These are phyloP conservation scores for Selene dorsalis DNA, from an alignment of 2,797 vertebrate genomes.

Conservation along the genomic window DNA sequence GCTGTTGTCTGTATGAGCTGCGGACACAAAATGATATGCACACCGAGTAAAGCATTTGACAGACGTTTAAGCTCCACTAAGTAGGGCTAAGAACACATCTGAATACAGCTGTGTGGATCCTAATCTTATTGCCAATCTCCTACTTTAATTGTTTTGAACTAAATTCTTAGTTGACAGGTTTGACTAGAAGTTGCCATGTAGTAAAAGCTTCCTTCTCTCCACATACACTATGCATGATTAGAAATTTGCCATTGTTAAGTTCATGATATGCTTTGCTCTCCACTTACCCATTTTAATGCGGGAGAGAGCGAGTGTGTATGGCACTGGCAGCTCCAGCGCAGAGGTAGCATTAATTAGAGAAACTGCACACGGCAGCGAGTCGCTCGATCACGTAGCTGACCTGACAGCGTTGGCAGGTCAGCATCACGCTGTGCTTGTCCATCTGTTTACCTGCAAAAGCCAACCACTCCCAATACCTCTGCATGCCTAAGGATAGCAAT, in stretches of 20 bases:
- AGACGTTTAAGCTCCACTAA: constrained; percentile 16
- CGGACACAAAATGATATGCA: constrained; percentile 40
- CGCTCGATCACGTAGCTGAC: constrained; percentile 59
- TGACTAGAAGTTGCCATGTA: not conserved
- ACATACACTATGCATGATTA: not conserved
- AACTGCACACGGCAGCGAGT: constrained; percentile 52
- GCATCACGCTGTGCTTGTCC: constrained; percentile 61
- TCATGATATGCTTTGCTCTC: constrained; percentile 1
- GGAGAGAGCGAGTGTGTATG: constrained; percentile 14
- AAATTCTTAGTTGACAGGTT: not conserved
- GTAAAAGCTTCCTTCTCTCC: not conserved
- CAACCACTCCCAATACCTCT: constrained; percentile 41
- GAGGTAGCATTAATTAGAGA: constrained; percentile 60
- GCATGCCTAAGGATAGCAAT: constrained; percentile 35
- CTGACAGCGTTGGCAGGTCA: constrained; percentile 65
- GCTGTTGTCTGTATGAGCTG: constrained; percentile 20
- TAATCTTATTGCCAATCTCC: not conserved
- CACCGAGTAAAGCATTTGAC: constrained; percentile 26
- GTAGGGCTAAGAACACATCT: constrained; percentile 23
- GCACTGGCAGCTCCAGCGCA: constrained; percentile 28
- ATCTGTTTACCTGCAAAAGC: constrained; percentile 81
- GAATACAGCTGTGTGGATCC: constrained; percentile 29
- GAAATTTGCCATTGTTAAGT: not conserved
- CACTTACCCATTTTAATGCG: constrained; percentile 11
- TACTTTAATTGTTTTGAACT: not conserved